These are phyloP conservation scores for Vanessa atalanta DNA, from an alignment of 1,140 invertebrate species.

Conservation along the genomic window DNA sequence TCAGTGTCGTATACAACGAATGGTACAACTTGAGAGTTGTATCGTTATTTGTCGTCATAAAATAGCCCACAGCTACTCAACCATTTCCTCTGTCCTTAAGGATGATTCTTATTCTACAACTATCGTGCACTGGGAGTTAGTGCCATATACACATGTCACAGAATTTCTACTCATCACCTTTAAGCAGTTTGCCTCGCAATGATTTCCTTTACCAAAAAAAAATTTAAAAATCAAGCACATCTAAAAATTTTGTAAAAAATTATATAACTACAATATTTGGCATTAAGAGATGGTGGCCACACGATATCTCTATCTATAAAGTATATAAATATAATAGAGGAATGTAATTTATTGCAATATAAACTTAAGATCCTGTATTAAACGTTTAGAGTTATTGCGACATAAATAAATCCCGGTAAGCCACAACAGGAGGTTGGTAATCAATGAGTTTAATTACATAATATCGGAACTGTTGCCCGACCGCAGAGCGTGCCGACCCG, in stretches of 20 bases:
- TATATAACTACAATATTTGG: too few species aligned
- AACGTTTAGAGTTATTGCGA: neutral
- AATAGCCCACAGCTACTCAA: too few species aligned
- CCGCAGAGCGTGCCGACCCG: slow-evolving; percentile 40
- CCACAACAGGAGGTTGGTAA: slow-evolving; percentile 44
- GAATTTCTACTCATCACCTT: slow-evolving; percentile 25
- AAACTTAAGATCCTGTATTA: neutral
- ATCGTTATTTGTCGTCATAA: neutral
- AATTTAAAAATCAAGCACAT: too few species aligned
- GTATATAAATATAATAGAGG: too few species aligned
- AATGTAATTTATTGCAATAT: neutral
- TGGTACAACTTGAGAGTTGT: neutral
- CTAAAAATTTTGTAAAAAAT: too few species aligned
- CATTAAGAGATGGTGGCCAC: slow-evolving; percentile 23
- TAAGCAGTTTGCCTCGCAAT: slow-evolving; percentile 24
- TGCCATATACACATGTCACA: too few species aligned
- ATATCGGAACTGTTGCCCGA: slow-evolving; percentile 43
- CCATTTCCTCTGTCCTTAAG: too few species aligned
- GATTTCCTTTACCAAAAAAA: neutral
- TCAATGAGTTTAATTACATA: slow-evolving; percentile 58
- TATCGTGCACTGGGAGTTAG: too few species aligned
- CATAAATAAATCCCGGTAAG: slow-evolving; percentile 48
- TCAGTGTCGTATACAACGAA: neutral
- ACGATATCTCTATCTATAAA: slow-evolving; percentile 12
- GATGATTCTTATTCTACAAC: too few species aligned